These are phyloP conservation scores for Zaprionus ghesquierei DNA, from an alignment of 1,140 invertebrate species.

Conservation along the genomic window DNA sequence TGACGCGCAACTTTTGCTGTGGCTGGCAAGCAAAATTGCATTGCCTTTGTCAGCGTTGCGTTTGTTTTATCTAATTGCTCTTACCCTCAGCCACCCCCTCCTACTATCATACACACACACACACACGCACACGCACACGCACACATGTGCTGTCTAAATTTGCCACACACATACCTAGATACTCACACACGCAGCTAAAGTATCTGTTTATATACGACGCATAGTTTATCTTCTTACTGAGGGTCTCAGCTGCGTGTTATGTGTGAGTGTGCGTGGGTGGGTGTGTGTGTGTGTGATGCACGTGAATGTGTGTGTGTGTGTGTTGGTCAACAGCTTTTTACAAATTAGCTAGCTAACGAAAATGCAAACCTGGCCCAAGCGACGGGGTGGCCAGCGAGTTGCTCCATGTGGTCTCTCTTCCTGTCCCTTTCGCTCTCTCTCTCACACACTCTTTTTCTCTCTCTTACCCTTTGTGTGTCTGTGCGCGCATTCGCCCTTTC, in stretches of 20 bases:
- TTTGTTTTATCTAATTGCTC: conserved; percentile 80
- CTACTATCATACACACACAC: background rate
- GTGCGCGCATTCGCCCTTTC: conserved; percentile 63
- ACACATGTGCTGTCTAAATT: conserved; percentile 47
- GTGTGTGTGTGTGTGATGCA: conserved; percentile 35
- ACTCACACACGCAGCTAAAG: conserved; percentile 60
- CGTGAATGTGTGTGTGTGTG: conserved; percentile 32
- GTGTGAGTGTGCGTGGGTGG: conserved; percentile 32
- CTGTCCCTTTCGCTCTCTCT: background rate
- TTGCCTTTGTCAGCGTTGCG: conserved; percentile 78
- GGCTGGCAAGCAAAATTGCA: conserved; percentile 73
- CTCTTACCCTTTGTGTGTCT: conserved; percentile 6
- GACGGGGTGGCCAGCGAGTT: conserved; percentile 8
- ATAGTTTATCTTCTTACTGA: conserved; percentile 74
- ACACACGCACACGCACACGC: background rate
- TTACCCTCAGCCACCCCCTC: background rate
- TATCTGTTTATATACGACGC: conserved; percentile 69
- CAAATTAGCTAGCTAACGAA: conserved; percentile 77
- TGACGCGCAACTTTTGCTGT: conserved; percentile 72
- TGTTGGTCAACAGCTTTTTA: conserved; percentile 77
- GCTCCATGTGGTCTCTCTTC: background rate
- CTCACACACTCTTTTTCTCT: background rate
- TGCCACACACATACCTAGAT: conserved; percentile 12
- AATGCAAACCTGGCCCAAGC: conserved; percentile 65
- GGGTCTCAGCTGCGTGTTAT: conserved; percentile 64